Evolutionary conservation across 2,113 vertebrate species (phyloP).

Genomic region (Tachycineta bicolor): DNA sequence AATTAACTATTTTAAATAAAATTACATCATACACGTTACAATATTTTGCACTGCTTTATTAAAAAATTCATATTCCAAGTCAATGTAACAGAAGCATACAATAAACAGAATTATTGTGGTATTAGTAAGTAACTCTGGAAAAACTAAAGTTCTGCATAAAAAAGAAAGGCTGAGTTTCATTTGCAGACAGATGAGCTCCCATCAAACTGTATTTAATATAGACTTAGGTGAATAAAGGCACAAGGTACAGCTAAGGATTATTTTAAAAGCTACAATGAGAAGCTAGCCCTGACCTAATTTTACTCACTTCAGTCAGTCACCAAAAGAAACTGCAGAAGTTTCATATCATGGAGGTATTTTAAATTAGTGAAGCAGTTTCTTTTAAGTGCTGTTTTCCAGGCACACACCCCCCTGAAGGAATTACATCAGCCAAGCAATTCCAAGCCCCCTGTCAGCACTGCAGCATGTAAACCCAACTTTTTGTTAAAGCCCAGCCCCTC

Average conservation of each 20-base stretch:
- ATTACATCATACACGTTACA: constrained; percentile 33
- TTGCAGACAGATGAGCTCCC: background rate
- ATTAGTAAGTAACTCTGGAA: background rate
- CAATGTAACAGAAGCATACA: constrained; percentile 38
- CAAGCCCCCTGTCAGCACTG: background rate
- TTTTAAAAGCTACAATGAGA: background rate
- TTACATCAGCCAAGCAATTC: background rate
- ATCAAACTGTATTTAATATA: background rate
- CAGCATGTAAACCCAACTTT: background rate
- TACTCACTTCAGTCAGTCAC: background rate
- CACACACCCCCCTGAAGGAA: background rate
- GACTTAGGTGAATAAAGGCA: constrained; percentile 14
- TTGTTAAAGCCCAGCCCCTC: background rate
- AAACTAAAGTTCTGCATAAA: background rate
- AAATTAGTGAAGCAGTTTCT: background rate
- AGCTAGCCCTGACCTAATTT: background rate
- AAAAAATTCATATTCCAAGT: constrained; percentile 20
- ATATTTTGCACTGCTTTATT: constrained; percentile 53
- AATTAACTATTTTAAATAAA: constrained; percentile 33
- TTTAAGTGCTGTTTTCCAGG: background rate
- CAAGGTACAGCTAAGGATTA: background rate
- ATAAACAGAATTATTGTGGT: background rate
- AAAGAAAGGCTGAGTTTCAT: background rate
- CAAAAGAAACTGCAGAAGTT: background rate
- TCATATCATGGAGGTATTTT: background rate